Conservation (phyloP, 1,140 invertebrate species). For the Mizuhopecten yessoensis region DNA sequence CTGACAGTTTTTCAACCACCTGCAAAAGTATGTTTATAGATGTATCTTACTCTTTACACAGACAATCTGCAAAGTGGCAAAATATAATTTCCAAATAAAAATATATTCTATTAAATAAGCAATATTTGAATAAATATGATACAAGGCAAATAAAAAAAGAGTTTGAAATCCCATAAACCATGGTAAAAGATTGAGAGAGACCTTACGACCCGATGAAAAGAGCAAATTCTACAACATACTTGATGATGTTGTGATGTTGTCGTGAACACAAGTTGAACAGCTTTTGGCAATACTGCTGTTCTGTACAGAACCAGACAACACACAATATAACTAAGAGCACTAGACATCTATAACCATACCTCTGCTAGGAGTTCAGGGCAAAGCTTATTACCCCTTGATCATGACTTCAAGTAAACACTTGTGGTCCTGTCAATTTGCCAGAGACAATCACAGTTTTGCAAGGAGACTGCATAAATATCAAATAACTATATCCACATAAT, state of each 20-base stretch:
- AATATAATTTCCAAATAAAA: neutral
- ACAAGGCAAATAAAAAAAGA: neutral
- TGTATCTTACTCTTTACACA: neutral
- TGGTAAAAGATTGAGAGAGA: conserved; percentile 6
- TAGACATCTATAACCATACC: conserved; percentile 38
- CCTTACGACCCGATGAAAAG: conserved; percentile 8
- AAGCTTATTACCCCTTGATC: neutral
- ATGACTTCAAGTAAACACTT: conserved; percentile 8
- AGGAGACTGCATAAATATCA: conserved; percentile 38
- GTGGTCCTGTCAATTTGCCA: conserved; percentile 22
- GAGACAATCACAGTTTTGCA: conserved; percentile 33
- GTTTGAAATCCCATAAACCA: conserved; percentile 17
- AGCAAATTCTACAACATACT: neutral
- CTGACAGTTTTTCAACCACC: neutral
- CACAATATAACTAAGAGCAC: neutral
- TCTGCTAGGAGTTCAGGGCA: conserved; percentile 31
- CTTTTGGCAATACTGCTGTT: conserved; percentile 25
- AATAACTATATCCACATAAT: conserved; percentile 40
- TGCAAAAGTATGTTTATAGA: conserved; percentile 39
- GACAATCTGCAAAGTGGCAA: neutral
- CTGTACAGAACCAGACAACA: conserved; percentile 32
- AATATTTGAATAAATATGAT: neutral
- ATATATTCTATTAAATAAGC: neutral
- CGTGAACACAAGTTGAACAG: conserved; percentile 26
- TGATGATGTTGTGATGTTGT: neutral